A percentile compares a stretch with the other conserved stretches of the same genome.
Evolutionary conservation across 2,888 invertebrate species (phyloP).

Genomic region (Erynnis tages): DNA sequence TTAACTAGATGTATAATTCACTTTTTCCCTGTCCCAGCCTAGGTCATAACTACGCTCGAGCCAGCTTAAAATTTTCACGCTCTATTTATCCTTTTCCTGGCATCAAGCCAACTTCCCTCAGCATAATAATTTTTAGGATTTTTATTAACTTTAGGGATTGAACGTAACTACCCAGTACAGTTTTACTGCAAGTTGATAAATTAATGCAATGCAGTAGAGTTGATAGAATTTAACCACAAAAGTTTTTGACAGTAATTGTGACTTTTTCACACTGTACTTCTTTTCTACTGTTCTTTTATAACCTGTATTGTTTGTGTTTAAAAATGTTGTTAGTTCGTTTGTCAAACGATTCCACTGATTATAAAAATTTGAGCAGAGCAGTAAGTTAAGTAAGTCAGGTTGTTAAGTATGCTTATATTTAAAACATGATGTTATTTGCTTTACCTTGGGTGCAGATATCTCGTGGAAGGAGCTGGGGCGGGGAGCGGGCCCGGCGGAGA

Average conservation of each 20-base stretch:
- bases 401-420: too few relatives aligned
- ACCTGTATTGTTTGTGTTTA: too few relatives aligned
- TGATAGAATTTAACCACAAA: too few relatives aligned
- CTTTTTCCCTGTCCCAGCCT: constrained; percentile 13
- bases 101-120: constrained; percentile 17
- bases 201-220: not conserved
- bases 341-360: too few relatives aligned
- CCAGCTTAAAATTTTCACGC: constrained; percentile 19
- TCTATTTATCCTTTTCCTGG: constrained; percentile 27
- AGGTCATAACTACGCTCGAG: constrained; percentile 7
- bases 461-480: constrained; percentile 83
- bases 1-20: constrained; percentile 12
- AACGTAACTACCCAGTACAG: not conserved
- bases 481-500: constrained; percentile 85
- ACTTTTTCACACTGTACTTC: too few relatives aligned
- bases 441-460: constrained; percentile 73
- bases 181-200: not conserved
- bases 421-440: not conserved
- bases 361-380: too few relatives aligned
- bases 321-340: too few relatives aligned
- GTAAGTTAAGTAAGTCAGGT: too few relatives aligned
- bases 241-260: too few relatives aligned
- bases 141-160: constrained; percentile 20
- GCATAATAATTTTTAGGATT: constrained; percentile 20
- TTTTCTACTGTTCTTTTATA: too few relatives aligned